Evolutionary conservation across 2,888 invertebrate species (phyloP), one percentile per base, ranked within the genome.

Genomic region (Crioceris asparagi): DNA sequence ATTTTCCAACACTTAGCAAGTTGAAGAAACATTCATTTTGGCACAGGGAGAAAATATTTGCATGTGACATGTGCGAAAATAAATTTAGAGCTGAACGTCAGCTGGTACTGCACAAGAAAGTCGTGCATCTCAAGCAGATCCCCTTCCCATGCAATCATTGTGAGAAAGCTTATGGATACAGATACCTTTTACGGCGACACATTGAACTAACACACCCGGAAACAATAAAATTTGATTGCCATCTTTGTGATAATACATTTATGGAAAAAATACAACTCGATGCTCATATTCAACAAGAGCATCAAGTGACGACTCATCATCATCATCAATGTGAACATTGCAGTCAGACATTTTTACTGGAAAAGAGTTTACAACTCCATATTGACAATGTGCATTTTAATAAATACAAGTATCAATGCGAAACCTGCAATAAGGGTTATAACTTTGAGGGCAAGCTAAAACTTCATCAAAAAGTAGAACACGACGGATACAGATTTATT

Each of bases 391-490:
- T 45, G 69, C 35, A 41, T n/a, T 33, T 33, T 17, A 31, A 39
- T 3, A 26, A 39, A 8, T 35, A 36, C 19, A 32, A 32, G 5
- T 37, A 35, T 15, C 32, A 37, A 19, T 41, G 40, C 14, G 38
- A 19, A 16, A 30, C 36, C 26, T 43, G 36, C 32, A 36, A 36
- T 25, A 42, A 42, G 19, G 48, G 50, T 21, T 60, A 60, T 41
- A 59, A 56, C 36, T 54, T 58, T 15, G 52, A 54, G 41, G 51
- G 55, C 17, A 52, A 56, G 11, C 45, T 61, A 29, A 52, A 50
- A 34, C 56, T 57, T 27, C 62, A 62, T 41, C 40, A 53, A 21
- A 44, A 57, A 10, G 55, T 54, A 31, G 61, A 62, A 39, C 54
- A 58, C 3, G 56, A 54, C n/a, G 57, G 55, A 33, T 53, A 57